A percentile compares a stretch with the other conserved stretches of the same genome.
These are phyloP conservation scores for Parazoanthus atlanticus DNA, from an alignment of 92 coral and sea anemone species.

Conservation along the genomic window DNA sequence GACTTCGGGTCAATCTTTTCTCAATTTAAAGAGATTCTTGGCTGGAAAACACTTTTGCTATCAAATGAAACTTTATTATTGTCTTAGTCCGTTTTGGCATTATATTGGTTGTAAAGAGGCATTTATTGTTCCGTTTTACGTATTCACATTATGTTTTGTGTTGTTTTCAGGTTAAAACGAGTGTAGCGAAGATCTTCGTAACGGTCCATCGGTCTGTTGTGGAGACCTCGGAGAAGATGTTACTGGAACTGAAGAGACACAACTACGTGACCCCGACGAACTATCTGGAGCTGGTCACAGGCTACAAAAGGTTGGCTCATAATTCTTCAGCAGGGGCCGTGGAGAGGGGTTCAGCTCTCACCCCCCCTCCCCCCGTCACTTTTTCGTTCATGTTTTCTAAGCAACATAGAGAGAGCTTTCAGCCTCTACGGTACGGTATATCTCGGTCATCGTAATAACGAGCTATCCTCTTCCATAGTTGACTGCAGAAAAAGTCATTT, in stretches of 20 bases:
- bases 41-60: too few species aligned
- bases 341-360: not conserved
- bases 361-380: not conserved
- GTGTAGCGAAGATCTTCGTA: slow-evolving; percentile 92
- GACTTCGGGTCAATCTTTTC: too few species aligned
- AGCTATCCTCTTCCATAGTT: too few species aligned
- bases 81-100: not conserved
- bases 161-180: slow-evolving; percentile 59
- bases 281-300: slow-evolving; percentile 95
- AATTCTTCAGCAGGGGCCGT: not conserved
- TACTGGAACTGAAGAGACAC: slow-evolving; percentile 89
- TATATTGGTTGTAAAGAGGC: too few species aligned
- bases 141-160: not conserved
- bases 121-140: not conserved
- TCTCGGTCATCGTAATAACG: too few species aligned
- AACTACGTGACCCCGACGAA: slow-evolving; percentile 99
- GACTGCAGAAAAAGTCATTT: too few species aligned
- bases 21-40: too few species aligned
- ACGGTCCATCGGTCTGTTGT: slow-evolving; percentile 96
- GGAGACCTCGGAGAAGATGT: slow-evolving; percentile 83
- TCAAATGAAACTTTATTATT: too few species aligned
- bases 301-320: slow-evolving; percentile 78
- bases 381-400: too few species aligned
- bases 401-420: too few species aligned
- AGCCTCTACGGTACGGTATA: too few species aligned